These are phyloP conservation scores for Ryuthela nishihirai DNA, from an alignment of 2,888 invertebrate species.

Conservation along the genomic window DNA sequence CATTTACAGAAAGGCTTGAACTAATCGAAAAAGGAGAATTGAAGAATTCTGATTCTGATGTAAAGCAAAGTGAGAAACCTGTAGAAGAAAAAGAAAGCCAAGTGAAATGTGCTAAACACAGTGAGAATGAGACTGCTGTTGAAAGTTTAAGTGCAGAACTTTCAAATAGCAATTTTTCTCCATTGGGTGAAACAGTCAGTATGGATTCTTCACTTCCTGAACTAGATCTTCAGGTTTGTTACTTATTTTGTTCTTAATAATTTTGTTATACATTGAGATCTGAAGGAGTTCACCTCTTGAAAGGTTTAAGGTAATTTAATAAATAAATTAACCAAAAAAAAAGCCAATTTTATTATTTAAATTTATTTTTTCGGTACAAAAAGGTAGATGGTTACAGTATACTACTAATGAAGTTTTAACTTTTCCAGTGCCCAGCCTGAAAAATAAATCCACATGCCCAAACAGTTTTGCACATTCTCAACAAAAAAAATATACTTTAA, in stretches of 20 bases:
- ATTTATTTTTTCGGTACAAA: no score
- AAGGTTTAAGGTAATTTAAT: no score
- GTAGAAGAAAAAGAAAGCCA: constrained; percentile 15
- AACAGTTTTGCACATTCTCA: no score
- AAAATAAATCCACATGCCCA: no score
- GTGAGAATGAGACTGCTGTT: background rate
- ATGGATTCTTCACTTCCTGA: constrained; percentile 45
- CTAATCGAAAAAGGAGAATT: constrained; percentile 48
- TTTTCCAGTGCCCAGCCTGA: no score
- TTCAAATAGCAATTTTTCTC: constrained; percentile 15
- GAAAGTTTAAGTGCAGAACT: constrained; percentile 8
- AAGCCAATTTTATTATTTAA: no score
- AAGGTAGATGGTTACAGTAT: no score
- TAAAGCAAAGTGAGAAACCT: background rate
- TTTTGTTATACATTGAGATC: no score
- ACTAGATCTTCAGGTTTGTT: constrained; percentile 45
- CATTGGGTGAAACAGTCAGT: constrained; percentile 39
- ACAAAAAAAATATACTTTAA: no score
- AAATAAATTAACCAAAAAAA: no score
- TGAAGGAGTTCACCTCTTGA: no score
- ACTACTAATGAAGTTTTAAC: no score
- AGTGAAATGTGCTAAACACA: background rate
- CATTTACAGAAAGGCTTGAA: constrained; percentile 46
- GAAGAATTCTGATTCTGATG: constrained; percentile 30
- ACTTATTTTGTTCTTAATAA: background rate